Base-by-base conservation (phyloP, 2,888 invertebrate species). In the Pachycephus smyrnensis region DNA sequence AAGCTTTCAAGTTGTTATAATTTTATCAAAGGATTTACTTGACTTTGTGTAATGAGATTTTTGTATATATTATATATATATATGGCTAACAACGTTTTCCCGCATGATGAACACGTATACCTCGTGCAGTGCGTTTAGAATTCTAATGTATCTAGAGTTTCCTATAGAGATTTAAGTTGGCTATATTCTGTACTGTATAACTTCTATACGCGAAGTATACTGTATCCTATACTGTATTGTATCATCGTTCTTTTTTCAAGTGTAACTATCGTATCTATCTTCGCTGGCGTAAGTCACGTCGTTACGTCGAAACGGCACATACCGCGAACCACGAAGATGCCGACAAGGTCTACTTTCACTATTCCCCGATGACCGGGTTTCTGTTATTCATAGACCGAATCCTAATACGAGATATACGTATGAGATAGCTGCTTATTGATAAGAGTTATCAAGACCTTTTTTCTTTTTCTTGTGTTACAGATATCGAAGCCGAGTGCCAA, bases 401-500 rank as follows among this genome's bases (percentile, higher is more conserved):
- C 55, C 23, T 9, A 55, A 55, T 55, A 55, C 4, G 23, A 9
- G 23, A 55, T 55, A 23, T 55, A 55, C 9, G 15, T 4, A 15
- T 55, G 55, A 55, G 55, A 55, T 55, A 55, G 55, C 2, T 55
- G 2, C 9, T 0, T 55, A 23, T 23, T 9, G 55, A 55, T 55
- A 55, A 55, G 55, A 55, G 55, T 55, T 55, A 55, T 55, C 55
- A 23, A 15, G 23, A 55, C 23, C 23, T 23, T 55, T 40, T 40
- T 55, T 55, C 33, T 33, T 33, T 2, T 4, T 23, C 2, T 55
- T 55, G 0, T 9, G 6, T 55, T 55, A 55, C 93, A 98, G 98
- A 98, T 93, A 97, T 98, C 87, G 97, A 98, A 92, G 98, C 98
- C 0, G 98, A 98, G 91, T 98, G 98, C 87, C 98, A 98, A 92